Base-by-base conservation (phyloP, 2,888 invertebrate species). In the Hoplodrina ambigua region DNA sequence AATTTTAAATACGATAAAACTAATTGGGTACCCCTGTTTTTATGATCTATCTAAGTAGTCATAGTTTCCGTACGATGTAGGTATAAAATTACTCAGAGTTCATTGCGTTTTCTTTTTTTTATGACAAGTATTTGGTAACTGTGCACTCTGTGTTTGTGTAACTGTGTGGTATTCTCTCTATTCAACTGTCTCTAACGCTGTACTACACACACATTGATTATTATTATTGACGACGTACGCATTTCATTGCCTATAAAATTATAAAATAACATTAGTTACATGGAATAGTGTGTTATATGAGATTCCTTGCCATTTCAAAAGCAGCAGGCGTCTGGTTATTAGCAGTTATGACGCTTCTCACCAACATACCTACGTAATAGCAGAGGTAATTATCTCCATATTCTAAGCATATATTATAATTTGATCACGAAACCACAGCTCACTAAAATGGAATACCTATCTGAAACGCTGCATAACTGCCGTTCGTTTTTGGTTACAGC, bases 251-350 rank as follows among this genome's bases (percentile, higher is more conserved):
- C 37, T 19, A 52, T 56, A n/a, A 13, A 33, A 25, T 74, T 58
- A 49, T 46, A 6, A 58, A 75, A 58, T 53, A 58, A 37, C 20
- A 46, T 30, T 66, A 49, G 25, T 44, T 46, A n/a, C 20, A 13
- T 55, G 44, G 50, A n/a, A n/a, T n/a, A n/a, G n/a, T n/a, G n/a
- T n/a, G n/a, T 5, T 68, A n/a, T 30, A 41, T 33, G 17, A 6
- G 67, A 70, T 19, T 1, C 25, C 15, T 68, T 72, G 76, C 72
- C 20, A 53, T 75, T 69, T 20, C 8, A 66, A 69, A 75, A 53
- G 20, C 66, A 49, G 54, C 55, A 81, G 83, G 83, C 76, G 76
- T 37, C 30, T 11, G 44, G 19, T 54, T 58, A 67, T 59, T 30
- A 64, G 15, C 20, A 30, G 15, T 44, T 44, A 44, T 44, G 44